These are phyloP conservation scores for Acanthosepion esculentum DNA, from an alignment of 2,888 invertebrate genomes.

Conservation along the genomic window DNA sequence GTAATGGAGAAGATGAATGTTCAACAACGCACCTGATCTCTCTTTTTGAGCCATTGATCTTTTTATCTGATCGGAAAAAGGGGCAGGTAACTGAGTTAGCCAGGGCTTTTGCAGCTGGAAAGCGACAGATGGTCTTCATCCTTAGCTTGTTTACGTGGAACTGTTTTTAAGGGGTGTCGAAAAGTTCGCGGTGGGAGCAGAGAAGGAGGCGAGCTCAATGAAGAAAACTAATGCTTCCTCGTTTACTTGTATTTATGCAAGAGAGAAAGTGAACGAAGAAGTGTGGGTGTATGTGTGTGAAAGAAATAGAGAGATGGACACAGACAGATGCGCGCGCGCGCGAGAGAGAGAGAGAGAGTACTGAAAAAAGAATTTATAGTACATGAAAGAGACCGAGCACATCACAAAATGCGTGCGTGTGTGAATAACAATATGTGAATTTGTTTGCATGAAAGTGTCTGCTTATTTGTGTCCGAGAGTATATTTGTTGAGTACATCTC, in stretches of 20 bases:
- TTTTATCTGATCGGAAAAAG: neutral
- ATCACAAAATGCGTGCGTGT: too few species aligned
- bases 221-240: neutral
- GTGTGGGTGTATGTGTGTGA: neutral
- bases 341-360: neutral
- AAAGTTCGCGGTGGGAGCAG: neutral
- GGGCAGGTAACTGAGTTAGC: neutral
- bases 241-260: neutral
- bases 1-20: neutral
- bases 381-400: too few species aligned
- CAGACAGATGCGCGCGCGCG: too few species aligned
- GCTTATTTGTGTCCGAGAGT: too few species aligned
- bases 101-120: neutral
- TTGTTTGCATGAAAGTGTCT: too few species aligned
- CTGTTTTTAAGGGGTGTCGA: neutral
- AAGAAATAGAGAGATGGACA: neutral
- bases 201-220: too few species aligned
- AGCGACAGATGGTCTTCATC: neutral
- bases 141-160: neutral
- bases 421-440: too few species aligned
- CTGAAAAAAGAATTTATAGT: too few species aligned
- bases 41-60: constrained; percentile 14
- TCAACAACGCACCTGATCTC: neutral
- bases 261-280: neutral
- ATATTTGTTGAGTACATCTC: too few species aligned